A percentile compares a stretch with the other conserved stretches of the same genome.
These are phyloP conservation scores for Arge pagana DNA, from an alignment of 2,888 invertebrate species.

Conservation along the genomic window DNA sequence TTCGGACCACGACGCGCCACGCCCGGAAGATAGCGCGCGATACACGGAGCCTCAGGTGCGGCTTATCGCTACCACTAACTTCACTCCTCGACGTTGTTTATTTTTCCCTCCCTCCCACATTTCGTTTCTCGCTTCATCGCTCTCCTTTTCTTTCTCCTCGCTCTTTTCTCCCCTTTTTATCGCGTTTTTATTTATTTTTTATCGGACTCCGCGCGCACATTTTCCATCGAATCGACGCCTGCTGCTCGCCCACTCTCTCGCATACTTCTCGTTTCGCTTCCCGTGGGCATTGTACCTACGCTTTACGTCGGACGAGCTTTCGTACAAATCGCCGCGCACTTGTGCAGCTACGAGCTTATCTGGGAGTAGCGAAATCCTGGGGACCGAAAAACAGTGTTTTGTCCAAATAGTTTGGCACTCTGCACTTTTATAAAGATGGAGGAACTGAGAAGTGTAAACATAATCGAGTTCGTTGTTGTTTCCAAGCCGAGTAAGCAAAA, in stretches of 20 bases:
- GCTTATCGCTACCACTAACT: conserved; percentile 18
- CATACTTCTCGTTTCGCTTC: conserved; percentile 17
- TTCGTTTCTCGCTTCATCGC: background rate
- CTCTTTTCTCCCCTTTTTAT: background rate
- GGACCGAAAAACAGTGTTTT: too few species aligned
- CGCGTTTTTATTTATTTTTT: background rate
- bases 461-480: too few species aligned
- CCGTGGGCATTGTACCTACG: conserved; percentile 14
- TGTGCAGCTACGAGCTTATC: too few species aligned
- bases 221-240: background rate
- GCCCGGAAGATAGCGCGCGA: conserved; percentile 15
- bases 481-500: too few species aligned
- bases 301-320: too few species aligned
- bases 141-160: conserved; percentile 1
- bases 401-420: too few species aligned
- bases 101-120: background rate
- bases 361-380: too few species aligned
- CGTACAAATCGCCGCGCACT: too few species aligned
- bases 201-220: background rate
- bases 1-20: conserved; percentile 7
- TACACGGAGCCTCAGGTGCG: conserved; percentile 19
- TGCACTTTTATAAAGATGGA: too few species aligned
- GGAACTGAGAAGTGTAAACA: too few species aligned
- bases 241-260: conserved; percentile 13
- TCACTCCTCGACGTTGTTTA: background rate